Evolutionary conservation across 2,888 invertebrate species (phyloP).

Genomic region (Conus canariensis): DNA sequence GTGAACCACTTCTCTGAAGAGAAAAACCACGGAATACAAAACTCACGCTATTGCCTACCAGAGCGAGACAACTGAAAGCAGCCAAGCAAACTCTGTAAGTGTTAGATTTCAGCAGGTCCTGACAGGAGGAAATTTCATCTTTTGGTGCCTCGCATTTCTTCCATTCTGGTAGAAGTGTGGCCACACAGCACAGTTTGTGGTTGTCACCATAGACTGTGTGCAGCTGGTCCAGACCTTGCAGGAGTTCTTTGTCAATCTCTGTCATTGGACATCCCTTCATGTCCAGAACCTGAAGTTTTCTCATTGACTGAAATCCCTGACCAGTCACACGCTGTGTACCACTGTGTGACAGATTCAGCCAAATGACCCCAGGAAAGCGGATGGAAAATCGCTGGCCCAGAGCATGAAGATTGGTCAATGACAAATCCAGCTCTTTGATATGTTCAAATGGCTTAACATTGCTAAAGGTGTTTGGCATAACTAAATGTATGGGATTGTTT

Average conservation of each 20-base stretch:
- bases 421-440: neutral
- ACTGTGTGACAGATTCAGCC: neutral
- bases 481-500: neutral
- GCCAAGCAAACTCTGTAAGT: neutral
- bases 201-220: neutral
- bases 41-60: slow-evolving; percentile 4
- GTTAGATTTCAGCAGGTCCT: neutral
- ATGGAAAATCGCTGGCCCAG: no score
- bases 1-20: neutral
- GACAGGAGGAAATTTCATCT: slow-evolving; percentile 41
- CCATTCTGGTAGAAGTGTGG: neutral
- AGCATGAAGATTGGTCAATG: neutral
- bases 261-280: neutral
- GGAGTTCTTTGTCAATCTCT: neutral
- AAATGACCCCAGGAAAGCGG: neutral
- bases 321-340: neutral
- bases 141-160: neutral
- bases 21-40: neutral
- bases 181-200: slow-evolving; percentile 37
- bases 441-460: no score
- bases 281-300: neutral
- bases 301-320: no score
- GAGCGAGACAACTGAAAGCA: neutral
- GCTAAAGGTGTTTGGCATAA: no score
- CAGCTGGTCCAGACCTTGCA: neutral